Evolutionary conservation across 2,797 vertebrate genomes (phyloP).

Genomic region (Parambassis ranga): DNA sequence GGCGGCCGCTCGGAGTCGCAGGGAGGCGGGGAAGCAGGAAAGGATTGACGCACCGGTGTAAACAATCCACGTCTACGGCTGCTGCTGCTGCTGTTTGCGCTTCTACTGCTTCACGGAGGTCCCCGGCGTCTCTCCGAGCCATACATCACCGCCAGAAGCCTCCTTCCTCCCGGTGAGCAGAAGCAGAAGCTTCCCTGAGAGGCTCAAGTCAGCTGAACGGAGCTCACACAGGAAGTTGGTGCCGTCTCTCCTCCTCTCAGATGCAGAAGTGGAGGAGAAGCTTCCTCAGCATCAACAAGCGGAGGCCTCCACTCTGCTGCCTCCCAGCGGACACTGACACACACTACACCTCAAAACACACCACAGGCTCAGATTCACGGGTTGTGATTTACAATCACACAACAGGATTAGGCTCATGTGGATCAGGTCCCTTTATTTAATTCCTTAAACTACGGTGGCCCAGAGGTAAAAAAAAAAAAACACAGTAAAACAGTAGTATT

Average conservation of each 20-base stretch:
- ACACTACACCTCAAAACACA: too few relatives aligned
- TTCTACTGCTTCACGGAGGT: constrained; percentile 11
- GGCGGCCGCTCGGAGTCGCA: constrained; percentile 45
- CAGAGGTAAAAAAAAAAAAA: too few relatives aligned
- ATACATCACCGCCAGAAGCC: constrained; percentile 4
- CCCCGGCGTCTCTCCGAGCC: constrained; percentile 18
- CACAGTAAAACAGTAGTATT: too few relatives aligned
- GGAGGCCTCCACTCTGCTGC: constrained; percentile 42
- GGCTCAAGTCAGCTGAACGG: constrained; percentile 42
- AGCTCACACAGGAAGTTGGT: constrained; percentile 80
- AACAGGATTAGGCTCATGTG: too few relatives aligned
- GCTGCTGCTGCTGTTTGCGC: background rate
- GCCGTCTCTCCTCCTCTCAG: constrained; percentile 64
- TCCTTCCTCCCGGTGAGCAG: constrained; percentile 32
- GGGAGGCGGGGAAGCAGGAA: constrained; percentile 55
- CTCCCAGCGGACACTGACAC: constrained; percentile 31
- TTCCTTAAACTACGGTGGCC: too few relatives aligned
- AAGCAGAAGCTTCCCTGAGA: constrained; percentile 48
- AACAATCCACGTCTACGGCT: constrained; percentile 71
- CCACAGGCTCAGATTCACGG: too few relatives aligned
- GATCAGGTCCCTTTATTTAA: too few relatives aligned
- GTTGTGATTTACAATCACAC: too few relatives aligned
- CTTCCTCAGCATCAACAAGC: constrained; percentile 63
- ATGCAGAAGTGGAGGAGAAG: constrained; percentile 64
- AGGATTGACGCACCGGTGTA: constrained; percentile 42